phyloP scores from a whole-genome alignment of 2,797 vertebrate genomes.

The Meriones psammophilus region DNA sequence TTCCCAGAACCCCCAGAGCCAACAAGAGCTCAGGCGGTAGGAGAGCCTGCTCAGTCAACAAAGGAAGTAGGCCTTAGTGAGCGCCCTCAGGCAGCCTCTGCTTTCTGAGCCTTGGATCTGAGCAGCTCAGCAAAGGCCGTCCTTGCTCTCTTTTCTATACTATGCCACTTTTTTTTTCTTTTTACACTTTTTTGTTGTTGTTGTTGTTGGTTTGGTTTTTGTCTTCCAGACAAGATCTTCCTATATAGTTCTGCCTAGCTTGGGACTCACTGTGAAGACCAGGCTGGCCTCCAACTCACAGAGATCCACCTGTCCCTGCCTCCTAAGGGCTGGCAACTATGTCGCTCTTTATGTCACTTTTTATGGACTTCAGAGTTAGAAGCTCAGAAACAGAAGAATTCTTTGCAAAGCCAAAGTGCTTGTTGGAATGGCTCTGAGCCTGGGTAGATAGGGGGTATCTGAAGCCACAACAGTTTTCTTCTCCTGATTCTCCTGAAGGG shows the following conservation, averaged over 20 bases:
- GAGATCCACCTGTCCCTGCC: neutral
- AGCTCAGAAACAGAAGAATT: neutral
- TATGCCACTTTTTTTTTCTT: neutral
- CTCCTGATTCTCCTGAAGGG: neutral
- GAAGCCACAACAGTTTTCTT: neutral
- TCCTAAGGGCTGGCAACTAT: neutral
- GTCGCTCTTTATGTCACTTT: neutral
- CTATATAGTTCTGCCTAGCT: neutral
- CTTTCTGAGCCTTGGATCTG: neutral
- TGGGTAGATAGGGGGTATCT: neutral
- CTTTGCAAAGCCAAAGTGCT: neutral
- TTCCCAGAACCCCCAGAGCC: constrained; percentile 69
- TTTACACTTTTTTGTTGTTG: neutral
- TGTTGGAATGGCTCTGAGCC: neutral
- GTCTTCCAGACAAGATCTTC: neutral
- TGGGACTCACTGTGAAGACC: neutral
- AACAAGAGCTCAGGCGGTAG: constrained; percentile 70
- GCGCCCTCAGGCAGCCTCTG: neutral
- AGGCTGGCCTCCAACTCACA: neutral
- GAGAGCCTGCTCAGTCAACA: neutral
- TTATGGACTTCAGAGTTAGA: constrained; percentile 7
- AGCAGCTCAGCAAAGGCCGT: neutral
- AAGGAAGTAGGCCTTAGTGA: neutral
- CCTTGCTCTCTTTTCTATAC: neutral
- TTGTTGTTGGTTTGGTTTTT: neutral